These are phyloP conservation scores for Empidonax traillii DNA, from an alignment of 2,113 vertebrate species.

Conservation along the genomic window DNA sequence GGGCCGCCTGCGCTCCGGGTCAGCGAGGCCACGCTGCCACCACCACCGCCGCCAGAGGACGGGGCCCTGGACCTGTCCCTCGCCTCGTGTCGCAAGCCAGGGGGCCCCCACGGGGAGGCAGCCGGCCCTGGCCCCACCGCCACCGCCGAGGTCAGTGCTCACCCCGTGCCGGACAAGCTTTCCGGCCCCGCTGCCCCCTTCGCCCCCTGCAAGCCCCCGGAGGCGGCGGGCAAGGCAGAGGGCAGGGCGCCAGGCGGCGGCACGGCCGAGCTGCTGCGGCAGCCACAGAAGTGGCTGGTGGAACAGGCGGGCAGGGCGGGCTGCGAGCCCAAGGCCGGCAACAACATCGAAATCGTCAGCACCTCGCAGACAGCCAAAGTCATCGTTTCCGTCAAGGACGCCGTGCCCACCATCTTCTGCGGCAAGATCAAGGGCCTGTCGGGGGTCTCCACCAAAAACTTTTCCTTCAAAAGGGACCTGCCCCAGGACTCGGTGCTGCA, in stretches of 20 bases:
- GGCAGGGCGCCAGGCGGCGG: constrained; percentile 72
- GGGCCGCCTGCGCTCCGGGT: constrained; percentile 74
- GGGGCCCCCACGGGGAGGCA: constrained; percentile 18
- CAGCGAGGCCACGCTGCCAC: constrained; percentile 55
- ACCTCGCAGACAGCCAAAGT: constrained; percentile 95
- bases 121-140: not conserved
- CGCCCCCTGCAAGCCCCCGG: constrained; percentile 42
- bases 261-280: constrained; percentile 79
- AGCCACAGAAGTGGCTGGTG: constrained; percentile 86
- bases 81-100: constrained; percentile 77
- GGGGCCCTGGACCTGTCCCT: constrained; percentile 89
- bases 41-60: constrained; percentile 75
- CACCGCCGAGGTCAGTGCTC: not conserved
- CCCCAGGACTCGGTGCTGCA: constrained; percentile 86
- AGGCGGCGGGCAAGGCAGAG: constrained; percentile 66
- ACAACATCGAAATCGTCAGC: constrained; percentile 87
- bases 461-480: constrained; percentile 94
- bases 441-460: constrained; percentile 97
- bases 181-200: constrained; percentile 53
- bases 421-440: constrained; percentile 97
- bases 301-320: constrained; percentile 71
- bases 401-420: constrained; percentile 93
- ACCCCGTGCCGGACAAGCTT: constrained; percentile 50
- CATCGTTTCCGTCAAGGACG: constrained; percentile 95
- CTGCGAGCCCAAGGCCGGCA: constrained; percentile 79